These are phyloP conservation scores for Eulacestoma nigropectus DNA, from an alignment of 2,113 vertebrate species.

Conservation along the genomic window DNA sequence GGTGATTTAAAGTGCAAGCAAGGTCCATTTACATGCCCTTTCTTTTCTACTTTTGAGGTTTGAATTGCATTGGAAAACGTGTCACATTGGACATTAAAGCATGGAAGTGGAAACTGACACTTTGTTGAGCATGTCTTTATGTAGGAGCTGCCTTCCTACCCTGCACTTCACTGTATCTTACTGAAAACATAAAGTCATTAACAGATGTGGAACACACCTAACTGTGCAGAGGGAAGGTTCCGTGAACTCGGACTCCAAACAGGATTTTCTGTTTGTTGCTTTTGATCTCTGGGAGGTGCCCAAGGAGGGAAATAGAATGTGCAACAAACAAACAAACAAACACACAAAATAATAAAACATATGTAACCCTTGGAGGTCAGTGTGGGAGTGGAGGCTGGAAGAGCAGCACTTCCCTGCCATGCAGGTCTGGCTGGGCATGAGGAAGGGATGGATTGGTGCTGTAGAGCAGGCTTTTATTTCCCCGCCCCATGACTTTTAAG, in stretches of 20 bases:
- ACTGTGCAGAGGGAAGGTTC: not conserved
- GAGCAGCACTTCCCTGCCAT: rapidly evolving
- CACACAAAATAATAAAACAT: not conserved
- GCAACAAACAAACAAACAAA: not conserved
- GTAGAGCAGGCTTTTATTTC: not conserved
- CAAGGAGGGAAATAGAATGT: not conserved
- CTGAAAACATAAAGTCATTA: not conserved
- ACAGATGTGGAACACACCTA: not conserved
- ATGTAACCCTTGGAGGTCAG: not conserved
- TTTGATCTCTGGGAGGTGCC: not conserved
- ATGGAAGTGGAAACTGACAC: not conserved
- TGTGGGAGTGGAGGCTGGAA: not conserved
- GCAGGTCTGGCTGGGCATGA: not conserved
- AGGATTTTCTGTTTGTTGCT: not conserved
- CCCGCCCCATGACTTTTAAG: not conserved
- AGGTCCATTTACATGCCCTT: not conserved
- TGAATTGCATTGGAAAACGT: not conserved
- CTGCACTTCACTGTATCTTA: not conserved
- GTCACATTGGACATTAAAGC: not conserved
- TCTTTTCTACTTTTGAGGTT: not conserved
- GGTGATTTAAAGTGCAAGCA: not conserved
- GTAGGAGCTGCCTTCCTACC: not conserved
- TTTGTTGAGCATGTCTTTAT: not conserved
- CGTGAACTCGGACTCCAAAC: not conserved
- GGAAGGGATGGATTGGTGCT: not conserved